Percentiles rank a stretch among this genome's conserved stretches.
Conservation (phyloP, 1,140 invertebrate genomes). For the Eubasilissa regina region DNA sequence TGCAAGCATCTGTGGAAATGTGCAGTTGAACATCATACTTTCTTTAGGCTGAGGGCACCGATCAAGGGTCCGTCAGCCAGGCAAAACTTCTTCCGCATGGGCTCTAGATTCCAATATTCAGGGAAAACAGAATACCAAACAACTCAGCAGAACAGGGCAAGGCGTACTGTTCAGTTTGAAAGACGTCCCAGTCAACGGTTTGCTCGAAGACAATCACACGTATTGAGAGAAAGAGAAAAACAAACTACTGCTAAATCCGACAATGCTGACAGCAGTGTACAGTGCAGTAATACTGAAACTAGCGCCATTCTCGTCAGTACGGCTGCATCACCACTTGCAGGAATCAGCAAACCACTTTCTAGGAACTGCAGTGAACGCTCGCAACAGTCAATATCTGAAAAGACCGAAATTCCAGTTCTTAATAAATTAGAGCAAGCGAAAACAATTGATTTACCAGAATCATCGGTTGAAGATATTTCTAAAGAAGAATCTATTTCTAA, state of each 20-base stretch:
- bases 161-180: slow-evolving; percentile 95
- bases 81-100: slow-evolving; percentile 98
- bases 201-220: slow-evolving; percentile 89
- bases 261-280: slow-evolving; percentile 55
- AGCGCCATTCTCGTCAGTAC: slow-evolving; percentile 54
- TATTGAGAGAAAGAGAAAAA: slow-evolving; percentile 82
- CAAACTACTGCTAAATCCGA: slow-evolving; percentile 70
- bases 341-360: slow-evolving; percentile 63
- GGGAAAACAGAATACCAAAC: slow-evolving; percentile 97
- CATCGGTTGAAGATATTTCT: slow-evolving; percentile 64
- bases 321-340: slow-evolving; percentile 62
- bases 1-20: slow-evolving; percentile 99
- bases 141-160: slow-evolving; percentile 88
- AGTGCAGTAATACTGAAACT: slow-evolving; percentile 24
- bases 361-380: slow-evolving; percentile 71
- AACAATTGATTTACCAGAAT: slow-evolving; percentile 64
- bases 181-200: slow-evolving; percentile 96
- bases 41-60: slow-evolving; percentile 94
- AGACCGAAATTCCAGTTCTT: not conserved
- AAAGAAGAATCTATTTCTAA: slow-evolving; percentile 71
- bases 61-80: slow-evolving; percentile 90
- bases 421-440: slow-evolving; percentile 61
- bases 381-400: slow-evolving; percentile 66
- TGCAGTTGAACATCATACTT: slow-evolving; percentile 98
- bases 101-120: slow-evolving; percentile 94